Conservation (phyloP, 2,888 invertebrate genomes). For the Conistra vaccinii region DNA sequence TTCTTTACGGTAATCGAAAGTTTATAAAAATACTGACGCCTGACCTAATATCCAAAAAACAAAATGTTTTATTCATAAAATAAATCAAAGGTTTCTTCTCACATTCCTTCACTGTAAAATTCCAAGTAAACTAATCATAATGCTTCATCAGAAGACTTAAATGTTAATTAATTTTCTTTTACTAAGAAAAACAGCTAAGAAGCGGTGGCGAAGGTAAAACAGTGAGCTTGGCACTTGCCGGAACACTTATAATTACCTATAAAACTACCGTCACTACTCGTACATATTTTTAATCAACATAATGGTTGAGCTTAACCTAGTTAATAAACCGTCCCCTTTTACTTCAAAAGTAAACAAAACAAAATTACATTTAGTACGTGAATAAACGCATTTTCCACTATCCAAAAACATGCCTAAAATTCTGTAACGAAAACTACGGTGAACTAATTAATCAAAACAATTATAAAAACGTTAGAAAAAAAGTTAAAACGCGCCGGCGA, state of each 20-base stretch:
- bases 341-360: constrained; percentile 24
- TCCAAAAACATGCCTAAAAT: constrained; percentile 49
- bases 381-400: constrained; percentile 33
- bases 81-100: background rate
- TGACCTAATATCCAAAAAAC: too few relatives aligned
- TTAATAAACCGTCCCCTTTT: background rate
- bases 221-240: background rate
- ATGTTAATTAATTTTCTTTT: constrained; percentile 25
- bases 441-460: constrained; percentile 65
- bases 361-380: constrained; percentile 26
- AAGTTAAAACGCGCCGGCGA: constrained; percentile 46
- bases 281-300: constrained; percentile 9
- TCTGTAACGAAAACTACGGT: constrained; percentile 46
- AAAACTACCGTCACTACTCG: constrained; percentile 9
- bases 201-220: background rate
- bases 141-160: background rate
- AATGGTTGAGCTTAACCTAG: background rate
- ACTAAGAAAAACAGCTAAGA: background rate
- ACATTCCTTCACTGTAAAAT: background rate
- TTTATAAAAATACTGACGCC: background rate
- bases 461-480: constrained; percentile 61
- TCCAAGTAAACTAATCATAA: constrained; percentile 8
- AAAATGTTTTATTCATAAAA: too few relatives aligned
- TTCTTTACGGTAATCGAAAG: background rate
- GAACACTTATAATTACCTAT: constrained; percentile 16